Evolutionary conservation across 2,113 vertebrate genomes (phyloP).

Genomic region (Alosa alosa): DNA sequence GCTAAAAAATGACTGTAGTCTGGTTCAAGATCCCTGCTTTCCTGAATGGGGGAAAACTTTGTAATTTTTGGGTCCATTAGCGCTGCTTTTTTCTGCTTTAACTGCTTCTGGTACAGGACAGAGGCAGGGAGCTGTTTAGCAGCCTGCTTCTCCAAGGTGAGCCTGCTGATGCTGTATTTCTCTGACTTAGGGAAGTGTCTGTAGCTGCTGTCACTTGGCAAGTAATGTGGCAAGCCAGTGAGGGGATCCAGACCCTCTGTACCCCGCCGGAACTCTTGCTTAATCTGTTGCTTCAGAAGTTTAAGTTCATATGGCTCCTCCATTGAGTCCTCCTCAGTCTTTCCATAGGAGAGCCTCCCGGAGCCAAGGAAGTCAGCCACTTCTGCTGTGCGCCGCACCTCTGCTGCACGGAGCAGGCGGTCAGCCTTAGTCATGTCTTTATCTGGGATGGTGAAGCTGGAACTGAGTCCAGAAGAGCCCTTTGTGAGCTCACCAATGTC

Average conservation of each 20-base stretch:
- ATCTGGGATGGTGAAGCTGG: slow-evolving; percentile 89
- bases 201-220: slow-evolving; percentile 85
- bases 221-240: slow-evolving; percentile 86
- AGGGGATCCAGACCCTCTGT: slow-evolving; percentile 90
- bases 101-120: slow-evolving; percentile 94
- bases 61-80: slow-evolving; percentile 91
- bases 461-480: slow-evolving; percentile 78
- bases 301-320: slow-evolving; percentile 97
- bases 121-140: slow-evolving; percentile 96
- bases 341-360: slow-evolving; percentile 84
- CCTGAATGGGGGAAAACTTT: slow-evolving; percentile 96
- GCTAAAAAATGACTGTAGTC: slow-evolving; percentile 90
- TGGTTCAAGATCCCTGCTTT: slow-evolving; percentile 90
- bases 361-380: slow-evolving; percentile 76
- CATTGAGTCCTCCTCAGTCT: slow-evolving; percentile 95
- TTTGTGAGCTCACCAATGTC: slow-evolving; percentile 96
- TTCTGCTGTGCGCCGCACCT: slow-evolving; percentile 86
- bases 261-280: slow-evolving; percentile 95
- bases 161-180: slow-evolving; percentile 95
- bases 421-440: slow-evolving; percentile 94
- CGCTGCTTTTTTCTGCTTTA: slow-evolving; percentile 92
- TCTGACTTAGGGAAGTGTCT: slow-evolving; percentile 95
- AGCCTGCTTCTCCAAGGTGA: slow-evolving; percentile 97
- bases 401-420: slow-evolving; percentile 83
- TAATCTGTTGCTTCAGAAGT: slow-evolving; percentile 96